Evolutionary conservation across 2,113 vertebrate genomes (phyloP).

Genomic region (Limanda limanda): DNA sequence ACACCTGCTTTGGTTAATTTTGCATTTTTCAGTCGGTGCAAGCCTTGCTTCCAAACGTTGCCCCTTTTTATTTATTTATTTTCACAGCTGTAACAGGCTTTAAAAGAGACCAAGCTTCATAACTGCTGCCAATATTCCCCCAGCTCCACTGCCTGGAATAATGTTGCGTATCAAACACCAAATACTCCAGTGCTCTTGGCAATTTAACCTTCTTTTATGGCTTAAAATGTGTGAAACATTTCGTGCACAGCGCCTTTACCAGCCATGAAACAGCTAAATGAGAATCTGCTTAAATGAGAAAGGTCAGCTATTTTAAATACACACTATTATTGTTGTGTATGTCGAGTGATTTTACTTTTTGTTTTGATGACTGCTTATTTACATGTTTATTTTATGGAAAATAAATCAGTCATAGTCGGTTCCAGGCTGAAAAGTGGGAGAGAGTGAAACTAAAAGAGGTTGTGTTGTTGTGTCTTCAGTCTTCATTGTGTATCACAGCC

Average conservation of each 20-base stretch:
- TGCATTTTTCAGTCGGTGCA: neutral
- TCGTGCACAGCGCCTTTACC: neutral
- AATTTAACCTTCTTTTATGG: conserved; percentile 38
- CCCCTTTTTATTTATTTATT: conserved; percentile 19
- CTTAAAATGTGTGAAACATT: conserved; percentile 21
- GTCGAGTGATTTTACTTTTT: neutral
- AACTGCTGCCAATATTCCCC: conserved; percentile 31
- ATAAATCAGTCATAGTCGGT: neutral
- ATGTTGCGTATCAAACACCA: conserved; percentile 35
- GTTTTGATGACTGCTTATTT: neutral
- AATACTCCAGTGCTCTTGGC: conserved; percentile 23
- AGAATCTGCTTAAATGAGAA: conserved; percentile 25
- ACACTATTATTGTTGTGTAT: neutral
- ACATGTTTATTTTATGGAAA: neutral
- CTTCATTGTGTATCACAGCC: too few relatives aligned
- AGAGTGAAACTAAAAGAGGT: neutral
- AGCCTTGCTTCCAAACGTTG: conserved; percentile 1
- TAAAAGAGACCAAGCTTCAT: conserved; percentile 14
- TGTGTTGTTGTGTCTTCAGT: neutral
- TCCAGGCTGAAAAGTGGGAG: neutral
- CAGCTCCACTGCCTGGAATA: conserved; percentile 26
- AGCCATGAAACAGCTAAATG: conserved; percentile 23
- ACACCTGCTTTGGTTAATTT: neutral
- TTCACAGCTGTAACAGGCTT: neutral
- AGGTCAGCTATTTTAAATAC: neutral